These are phyloP conservation scores for Oreamnos americanus DNA, from an alignment of 2,113 vertebrate species.

Conservation along the genomic window DNA sequence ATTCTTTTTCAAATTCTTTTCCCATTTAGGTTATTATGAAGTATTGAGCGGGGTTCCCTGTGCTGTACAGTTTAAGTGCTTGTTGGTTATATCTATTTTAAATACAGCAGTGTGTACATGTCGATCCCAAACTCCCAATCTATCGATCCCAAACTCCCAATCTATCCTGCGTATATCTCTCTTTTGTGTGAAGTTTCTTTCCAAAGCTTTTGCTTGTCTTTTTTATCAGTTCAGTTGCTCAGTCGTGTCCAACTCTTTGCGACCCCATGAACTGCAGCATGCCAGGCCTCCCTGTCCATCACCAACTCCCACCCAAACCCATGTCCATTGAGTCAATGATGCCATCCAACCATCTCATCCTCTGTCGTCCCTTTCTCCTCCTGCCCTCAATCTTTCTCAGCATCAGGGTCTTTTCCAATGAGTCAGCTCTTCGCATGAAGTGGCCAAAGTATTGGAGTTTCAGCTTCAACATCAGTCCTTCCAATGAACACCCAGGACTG, in stretches of 20 bases:
- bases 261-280: no score
- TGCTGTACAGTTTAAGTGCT: neutral
- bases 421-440: fast-evolving
- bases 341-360: no score
- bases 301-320: no score
- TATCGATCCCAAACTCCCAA: neutral
- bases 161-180: neutral
- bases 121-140: neutral
- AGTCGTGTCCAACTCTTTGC: no score
- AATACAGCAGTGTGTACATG: neutral
- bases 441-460: no score
- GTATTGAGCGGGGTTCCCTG: neutral
- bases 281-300: no score
- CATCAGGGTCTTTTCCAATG: no score
- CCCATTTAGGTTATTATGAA: neutral
- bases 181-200: neutral
- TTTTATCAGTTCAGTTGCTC: neutral
- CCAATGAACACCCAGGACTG: no score
- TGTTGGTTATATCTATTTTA: neutral
- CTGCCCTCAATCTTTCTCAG: no score
- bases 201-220: neutral
- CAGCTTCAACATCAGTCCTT: no score
- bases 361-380: no score
- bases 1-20: neutral
- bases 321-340: no score